Conservation (phyloP, 2,797 vertebrate species). For the Echiichthys vipera region DNA sequence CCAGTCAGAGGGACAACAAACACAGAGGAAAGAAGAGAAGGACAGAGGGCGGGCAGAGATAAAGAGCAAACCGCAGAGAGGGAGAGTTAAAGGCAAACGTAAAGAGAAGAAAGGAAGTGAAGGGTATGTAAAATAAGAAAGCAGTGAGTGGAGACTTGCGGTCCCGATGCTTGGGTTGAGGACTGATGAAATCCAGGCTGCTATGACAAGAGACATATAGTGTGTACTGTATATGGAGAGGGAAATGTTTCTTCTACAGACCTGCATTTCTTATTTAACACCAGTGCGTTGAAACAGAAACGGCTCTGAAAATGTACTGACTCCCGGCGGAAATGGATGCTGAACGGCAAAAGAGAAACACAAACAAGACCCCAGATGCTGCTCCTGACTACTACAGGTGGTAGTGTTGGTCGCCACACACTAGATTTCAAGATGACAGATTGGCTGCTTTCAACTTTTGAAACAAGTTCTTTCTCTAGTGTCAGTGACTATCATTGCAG, state of each 20-base stretch:
- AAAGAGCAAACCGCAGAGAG: background rate
- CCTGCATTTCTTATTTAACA: background rate
- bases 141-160: background rate
- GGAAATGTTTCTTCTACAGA: background rate
- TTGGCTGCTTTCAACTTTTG: background rate
- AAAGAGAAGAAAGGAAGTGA: background rate
- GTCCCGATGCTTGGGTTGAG: slow-evolving; percentile 25
- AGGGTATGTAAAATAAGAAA: background rate
- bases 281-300: background rate
- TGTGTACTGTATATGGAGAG: too few species aligned
- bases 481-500: background rate
- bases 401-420: background rate
- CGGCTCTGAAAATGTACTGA: background rate
- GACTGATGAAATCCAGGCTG: slow-evolving; percentile 52
- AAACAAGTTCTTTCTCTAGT: background rate
- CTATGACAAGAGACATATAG: slow-evolving; percentile 22
- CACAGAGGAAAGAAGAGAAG: slow-evolving; percentile 12
- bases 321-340: background rate
- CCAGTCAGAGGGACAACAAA: slow-evolving; percentile 31
- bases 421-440: background rate
- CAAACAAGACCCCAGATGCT: background rate
- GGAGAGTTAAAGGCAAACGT: background rate
- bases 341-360: background rate
- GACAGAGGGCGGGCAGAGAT: background rate
- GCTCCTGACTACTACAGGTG: background rate